Evolutionary conservation across 2,888 invertebrate species (phyloP).

Genomic region (Cryptocheilus praepositus): DNA sequence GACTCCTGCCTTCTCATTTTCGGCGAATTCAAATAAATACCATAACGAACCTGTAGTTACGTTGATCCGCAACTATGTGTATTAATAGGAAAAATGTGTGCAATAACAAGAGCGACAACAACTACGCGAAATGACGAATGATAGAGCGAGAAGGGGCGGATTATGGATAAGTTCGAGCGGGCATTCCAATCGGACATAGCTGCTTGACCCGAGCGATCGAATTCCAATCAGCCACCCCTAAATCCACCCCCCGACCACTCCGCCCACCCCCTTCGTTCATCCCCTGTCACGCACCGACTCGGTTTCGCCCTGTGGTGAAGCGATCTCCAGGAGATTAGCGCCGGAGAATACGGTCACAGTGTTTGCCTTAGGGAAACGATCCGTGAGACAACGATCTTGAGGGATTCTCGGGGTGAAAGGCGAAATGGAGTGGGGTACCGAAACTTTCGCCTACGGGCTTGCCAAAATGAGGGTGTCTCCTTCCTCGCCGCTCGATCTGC

Average conservation of each 20-base stretch:
- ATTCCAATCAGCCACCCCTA: conserved; percentile 64
- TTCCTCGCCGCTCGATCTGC: too few species aligned
- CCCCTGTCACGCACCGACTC: not conserved
- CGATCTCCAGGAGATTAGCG: conserved; percentile 12
- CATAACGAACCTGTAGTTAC: too few species aligned
- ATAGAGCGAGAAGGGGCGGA: conserved; percentile 1
- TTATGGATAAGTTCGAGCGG: conserved; percentile 50
- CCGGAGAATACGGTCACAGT: not conserved
- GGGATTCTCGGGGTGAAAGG: not conserved
- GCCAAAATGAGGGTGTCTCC: too few species aligned
- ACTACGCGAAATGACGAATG: too few species aligned
- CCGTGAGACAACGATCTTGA: conserved; percentile 4
- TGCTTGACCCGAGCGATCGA: conserved; percentile 65
- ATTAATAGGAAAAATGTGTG: too few species aligned
- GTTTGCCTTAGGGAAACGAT: conserved; percentile 1
- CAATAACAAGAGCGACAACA: too few species aligned
- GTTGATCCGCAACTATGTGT: too few species aligned
- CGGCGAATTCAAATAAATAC: too few species aligned
- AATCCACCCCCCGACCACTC: conserved; percentile 18
- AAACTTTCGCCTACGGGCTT: too few species aligned
- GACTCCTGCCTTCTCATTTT: too few species aligned
- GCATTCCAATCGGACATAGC: conserved; percentile 67
- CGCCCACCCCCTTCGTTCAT: not conserved
- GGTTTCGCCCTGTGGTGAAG: conserved; percentile 6
- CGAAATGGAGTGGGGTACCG: too few species aligned